Evolutionary conservation across 2,797 vertebrate genomes (phyloP).

Genomic region (Mormyrus hasselquistii): DNA sequence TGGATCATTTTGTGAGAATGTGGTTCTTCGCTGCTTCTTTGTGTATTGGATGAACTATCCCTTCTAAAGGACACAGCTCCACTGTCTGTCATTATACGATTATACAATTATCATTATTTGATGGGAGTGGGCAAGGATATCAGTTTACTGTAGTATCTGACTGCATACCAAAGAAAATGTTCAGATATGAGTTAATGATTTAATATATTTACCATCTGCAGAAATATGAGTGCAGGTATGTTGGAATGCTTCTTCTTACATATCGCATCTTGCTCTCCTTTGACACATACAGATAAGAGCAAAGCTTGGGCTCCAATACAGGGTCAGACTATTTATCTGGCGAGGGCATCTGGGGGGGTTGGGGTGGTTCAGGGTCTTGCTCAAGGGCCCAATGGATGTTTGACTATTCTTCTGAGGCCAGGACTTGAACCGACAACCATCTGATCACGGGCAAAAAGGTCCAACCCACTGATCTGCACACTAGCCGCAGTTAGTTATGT

Average conservation of each 20-base stretch:
- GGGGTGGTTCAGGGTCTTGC: neutral
- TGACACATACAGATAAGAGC: neutral
- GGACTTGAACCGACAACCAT: neutral
- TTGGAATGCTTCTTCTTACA: neutral
- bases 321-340: neutral
- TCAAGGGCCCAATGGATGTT: neutral
- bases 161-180: neutral
- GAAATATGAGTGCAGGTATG: neutral
- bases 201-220: neutral
- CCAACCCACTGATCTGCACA: neutral
- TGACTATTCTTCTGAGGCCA: neutral
- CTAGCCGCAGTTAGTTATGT: neutral
- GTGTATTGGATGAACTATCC: neutral
- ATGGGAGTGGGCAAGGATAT: neutral
- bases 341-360: neutral
- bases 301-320: neutral
- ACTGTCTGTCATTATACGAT: neutral
- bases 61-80: neutral
- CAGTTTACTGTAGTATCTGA: neutral
- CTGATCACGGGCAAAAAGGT: neutral
- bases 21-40: neutral
- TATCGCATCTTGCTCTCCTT: neutral
- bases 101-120: neutral
- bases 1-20: neutral
- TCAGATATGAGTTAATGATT: neutral